Evolutionary conservation across 2,113 vertebrate species (phyloP), one percentile per base, ranked within the genome.

Genomic region (Eleginops maclovinus): DNA sequence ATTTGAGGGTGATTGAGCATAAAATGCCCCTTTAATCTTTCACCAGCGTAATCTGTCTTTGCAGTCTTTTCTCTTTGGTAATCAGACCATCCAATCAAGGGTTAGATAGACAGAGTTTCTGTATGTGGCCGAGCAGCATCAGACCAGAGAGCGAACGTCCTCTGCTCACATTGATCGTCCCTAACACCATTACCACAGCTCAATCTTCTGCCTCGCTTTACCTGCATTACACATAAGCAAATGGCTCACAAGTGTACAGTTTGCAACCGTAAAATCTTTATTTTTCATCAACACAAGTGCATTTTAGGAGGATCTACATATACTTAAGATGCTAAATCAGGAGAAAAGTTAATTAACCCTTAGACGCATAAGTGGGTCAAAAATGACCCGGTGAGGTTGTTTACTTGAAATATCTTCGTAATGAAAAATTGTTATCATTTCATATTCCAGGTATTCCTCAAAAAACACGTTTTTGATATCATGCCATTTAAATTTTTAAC

Each of bases 141-240:
- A 50, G 74, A 81, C 67, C 43, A 43, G 31, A 60, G 56, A 53
- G 71, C 24, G 8, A 19, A 49, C 6, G 2, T 66, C 84, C 82
- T 66, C 54, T 36, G 73, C 62, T 75, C 75, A 75, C 79, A 82
- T 51, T 71, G 83, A 84, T 85, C 66, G 51, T 19, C 77, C 54
- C 71, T 82, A 75, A 77, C 62, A 63, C 51, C 72, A 84, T 88
- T 80, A 86, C 40, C 61, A 19, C 64, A 22, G 72, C 66, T 58
- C 51, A 62, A 92, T 95, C 93, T 93, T 94, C 93, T 54, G n/a
- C 41, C 43, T 66, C 10, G 7, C 75, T 61, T 75, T 53, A 63
- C n/a, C 19, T 76, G 61, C 55, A 71, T 53, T 61, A 58, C 43
- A 49, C 44, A 28, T 13, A 31, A 13, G 4, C 43, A 71, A 60